Evolutionary conservation across 2,888 invertebrate species (phyloP).

Genomic region (Tetranychus piercei): DNA sequence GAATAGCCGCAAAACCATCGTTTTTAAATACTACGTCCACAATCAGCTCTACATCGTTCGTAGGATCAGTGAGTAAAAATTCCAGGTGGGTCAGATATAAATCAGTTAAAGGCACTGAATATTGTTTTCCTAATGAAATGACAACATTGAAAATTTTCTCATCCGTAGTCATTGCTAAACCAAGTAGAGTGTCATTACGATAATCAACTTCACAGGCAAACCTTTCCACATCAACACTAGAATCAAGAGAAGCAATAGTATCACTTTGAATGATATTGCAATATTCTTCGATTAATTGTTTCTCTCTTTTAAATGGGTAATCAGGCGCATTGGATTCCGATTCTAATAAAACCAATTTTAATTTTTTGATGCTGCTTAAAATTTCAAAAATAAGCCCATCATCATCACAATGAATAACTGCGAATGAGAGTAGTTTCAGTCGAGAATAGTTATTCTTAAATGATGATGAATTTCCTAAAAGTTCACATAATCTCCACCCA

Average conservation of each 20-base stretch:
- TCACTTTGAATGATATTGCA: not conserved
- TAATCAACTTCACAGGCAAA: constrained; percentile 5
- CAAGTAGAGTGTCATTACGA: constrained; percentile 6
- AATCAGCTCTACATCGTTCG: not conserved
- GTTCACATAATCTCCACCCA: constrained; percentile 40
- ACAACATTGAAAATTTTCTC: not conserved
- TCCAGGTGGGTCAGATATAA: constrained; percentile 6
- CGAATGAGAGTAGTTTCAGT: constrained; percentile 35
- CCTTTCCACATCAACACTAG: constrained; percentile 3
- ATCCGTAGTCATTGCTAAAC: constrained; percentile 6
- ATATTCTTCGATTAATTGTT: not conserved
- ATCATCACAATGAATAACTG: constrained; percentile 36
- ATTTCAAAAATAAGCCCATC: not conserved
- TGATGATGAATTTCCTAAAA: constrained; percentile 38
- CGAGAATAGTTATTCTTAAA: constrained; percentile 35
- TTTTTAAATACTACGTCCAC: not conserved
- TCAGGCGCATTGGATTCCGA: not conserved
- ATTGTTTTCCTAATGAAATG: not conserved
- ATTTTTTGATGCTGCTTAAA: not conserved
- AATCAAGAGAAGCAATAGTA: not conserved
- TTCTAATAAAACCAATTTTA: not conserved
- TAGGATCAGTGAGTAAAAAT: not conserved
- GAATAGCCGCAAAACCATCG: not conserved
- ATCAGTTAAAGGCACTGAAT: not conserved
- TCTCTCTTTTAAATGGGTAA: not conserved